Conservation (phyloP, 1,140 invertebrate species). For the Drosophila triauraria region DNA sequence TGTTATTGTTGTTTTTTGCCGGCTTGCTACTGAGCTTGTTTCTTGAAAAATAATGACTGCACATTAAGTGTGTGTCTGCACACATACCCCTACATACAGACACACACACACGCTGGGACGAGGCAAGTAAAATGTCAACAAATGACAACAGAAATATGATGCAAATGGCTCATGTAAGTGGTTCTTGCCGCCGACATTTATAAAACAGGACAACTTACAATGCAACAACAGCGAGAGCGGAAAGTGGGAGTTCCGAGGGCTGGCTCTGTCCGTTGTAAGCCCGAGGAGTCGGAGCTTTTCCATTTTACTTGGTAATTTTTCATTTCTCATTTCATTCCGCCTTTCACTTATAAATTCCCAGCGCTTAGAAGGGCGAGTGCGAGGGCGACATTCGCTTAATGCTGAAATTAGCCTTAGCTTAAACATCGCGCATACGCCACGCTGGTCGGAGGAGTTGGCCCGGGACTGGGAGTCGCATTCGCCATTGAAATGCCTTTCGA, state of each 20-base stretch:
- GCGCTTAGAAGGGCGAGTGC: slow-evolving; percentile 19
- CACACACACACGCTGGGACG: slow-evolving; percentile 41
- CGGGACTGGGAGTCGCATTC: slow-evolving; percentile 5
- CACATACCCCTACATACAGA: slow-evolving; percentile 31
- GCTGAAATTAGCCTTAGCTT: slow-evolving; percentile 48
- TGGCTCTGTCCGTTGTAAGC: slow-evolving; percentile 17
- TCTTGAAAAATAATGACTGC: slow-evolving; percentile 80
- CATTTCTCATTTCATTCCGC: slow-evolving; percentile 55
- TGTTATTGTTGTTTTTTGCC: slow-evolving; percentile 44
- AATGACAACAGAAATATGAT: slow-evolving; percentile 84
- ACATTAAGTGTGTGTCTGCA: slow-evolving; percentile 75
- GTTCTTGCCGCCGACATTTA: slow-evolving; percentile 73
- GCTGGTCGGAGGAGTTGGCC: slow-evolving; percentile 17
- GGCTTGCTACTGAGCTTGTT: slow-evolving; percentile 68
- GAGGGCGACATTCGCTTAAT: slow-evolving; percentile 39
- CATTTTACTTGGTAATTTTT: slow-evolving; percentile 65
- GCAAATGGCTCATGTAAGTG: slow-evolving; percentile 83
- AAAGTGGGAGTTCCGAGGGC: slow-evolving; percentile 31
- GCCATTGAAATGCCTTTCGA: slow-evolving; percentile 55
- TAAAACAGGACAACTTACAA: slow-evolving; percentile 74
- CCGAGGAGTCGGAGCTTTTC: slow-evolving; percentile 43
- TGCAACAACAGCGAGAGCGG: slow-evolving; percentile 43
- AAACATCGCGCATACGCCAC: slow-evolving; percentile 48
- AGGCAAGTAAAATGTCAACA: slow-evolving; percentile 80
- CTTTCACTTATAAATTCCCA: slow-evolving; percentile 42